A percentile compares a stretch with the other conserved stretches of the same genome.
Conservation (phyloP, 2,797 vertebrate species). For the Sebastes itinus region DNA sequence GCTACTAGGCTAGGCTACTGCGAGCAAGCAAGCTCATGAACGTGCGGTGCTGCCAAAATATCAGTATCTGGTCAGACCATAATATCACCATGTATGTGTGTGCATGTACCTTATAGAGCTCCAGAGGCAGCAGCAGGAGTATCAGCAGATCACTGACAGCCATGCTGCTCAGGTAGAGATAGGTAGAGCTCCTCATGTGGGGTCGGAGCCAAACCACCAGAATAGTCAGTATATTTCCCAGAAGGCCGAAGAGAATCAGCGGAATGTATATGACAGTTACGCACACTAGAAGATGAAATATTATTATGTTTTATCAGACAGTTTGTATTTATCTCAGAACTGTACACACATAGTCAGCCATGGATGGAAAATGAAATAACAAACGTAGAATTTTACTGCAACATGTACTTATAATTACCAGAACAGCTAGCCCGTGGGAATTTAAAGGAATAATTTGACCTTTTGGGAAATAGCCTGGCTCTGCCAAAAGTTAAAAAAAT, state of each 20-base stretch:
- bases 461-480: background rate
- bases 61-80: background rate
- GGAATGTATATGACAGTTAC: slow-evolving; percentile 80
- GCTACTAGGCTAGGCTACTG: background rate
- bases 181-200: slow-evolving; percentile 85
- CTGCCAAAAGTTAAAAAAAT: background rate
- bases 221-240: slow-evolving; percentile 83
- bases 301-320: background rate
- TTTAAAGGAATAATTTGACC: background rate
- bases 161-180: slow-evolving; percentile 88
- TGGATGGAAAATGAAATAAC: background rate
- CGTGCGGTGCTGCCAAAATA: background rate
- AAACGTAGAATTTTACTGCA: background rate
- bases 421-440: no score
- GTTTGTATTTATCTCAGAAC: background rate
- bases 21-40: background rate
- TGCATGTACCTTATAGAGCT: slow-evolving; percentile 81
- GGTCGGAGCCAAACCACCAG: slow-evolving; percentile 83
- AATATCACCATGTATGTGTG: background rate
- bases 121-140: slow-evolving; percentile 83
- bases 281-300: slow-evolving; percentile 57
- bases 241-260: slow-evolving; percentile 81
- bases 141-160: slow-evolving; percentile 85
- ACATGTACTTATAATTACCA: background rate
- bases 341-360: background rate